These are phyloP conservation scores for Solea senegalensis DNA, from an alignment of 2,113 vertebrate genomes.

Conservation along the genomic window DNA sequence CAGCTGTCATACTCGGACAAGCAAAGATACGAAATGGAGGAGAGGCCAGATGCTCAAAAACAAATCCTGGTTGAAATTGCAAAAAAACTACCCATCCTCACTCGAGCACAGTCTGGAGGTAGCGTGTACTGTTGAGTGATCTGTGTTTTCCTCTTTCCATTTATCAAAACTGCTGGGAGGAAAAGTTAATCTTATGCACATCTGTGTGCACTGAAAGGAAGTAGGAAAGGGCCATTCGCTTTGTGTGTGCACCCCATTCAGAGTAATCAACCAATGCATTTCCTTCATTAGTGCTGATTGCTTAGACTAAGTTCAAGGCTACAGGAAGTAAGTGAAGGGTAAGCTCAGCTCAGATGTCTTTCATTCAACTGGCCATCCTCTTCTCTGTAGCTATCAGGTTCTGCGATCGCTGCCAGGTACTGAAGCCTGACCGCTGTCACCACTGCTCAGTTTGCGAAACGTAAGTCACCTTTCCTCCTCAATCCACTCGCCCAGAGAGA, in stretches of 20 bases:
- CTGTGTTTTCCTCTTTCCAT: not conserved
- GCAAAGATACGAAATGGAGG: slow-evolving; percentile 92
- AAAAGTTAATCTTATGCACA: not conserved
- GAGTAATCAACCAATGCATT: slow-evolving; percentile 51
- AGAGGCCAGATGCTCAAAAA: slow-evolving; percentile 92
- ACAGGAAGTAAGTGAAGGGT: slow-evolving; percentile 61
- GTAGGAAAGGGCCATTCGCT: slow-evolving; percentile 28
- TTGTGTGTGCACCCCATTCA: slow-evolving; percentile 17
- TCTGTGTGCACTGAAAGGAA: slow-evolving; percentile 45
- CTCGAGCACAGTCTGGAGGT: slow-evolving; percentile 92
- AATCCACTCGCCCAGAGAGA: slow-evolving; percentile 41
- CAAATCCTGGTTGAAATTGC: slow-evolving; percentile 92
- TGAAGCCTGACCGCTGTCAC: slow-evolving; percentile 98
- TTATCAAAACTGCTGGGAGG: not conserved
- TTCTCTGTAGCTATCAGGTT: slow-evolving; percentile 91
- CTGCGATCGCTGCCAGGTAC: slow-evolving; percentile 95
- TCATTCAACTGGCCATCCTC: slow-evolving; percentile 55
- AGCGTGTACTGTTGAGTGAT: not conserved
- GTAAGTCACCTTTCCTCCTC: slow-evolving; percentile 84
- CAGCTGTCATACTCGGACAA: slow-evolving; percentile 93
- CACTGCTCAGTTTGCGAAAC: slow-evolving; percentile 96
- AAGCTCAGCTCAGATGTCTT: slow-evolving; percentile 66
- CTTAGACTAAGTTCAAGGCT: slow-evolving; percentile 34
- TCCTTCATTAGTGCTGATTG: slow-evolving; percentile 71
- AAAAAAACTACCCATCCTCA: slow-evolving; percentile 91